These are phyloP conservation scores for Tetramorium parvispinum DNA, from an alignment of 1,140 invertebrate species.

Conservation along the genomic window DNA sequence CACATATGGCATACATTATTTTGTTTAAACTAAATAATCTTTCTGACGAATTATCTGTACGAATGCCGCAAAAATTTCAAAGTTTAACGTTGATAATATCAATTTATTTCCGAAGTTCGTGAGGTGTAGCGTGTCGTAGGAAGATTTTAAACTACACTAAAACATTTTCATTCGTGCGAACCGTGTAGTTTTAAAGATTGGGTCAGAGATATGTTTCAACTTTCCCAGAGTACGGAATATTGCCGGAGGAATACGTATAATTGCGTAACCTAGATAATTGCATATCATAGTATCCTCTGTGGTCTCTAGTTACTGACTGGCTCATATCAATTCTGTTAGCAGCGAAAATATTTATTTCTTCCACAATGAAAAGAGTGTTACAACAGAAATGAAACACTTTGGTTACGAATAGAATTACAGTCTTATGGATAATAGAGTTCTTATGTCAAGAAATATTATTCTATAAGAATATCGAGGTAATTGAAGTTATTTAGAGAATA, in stretches of 20 bases:
- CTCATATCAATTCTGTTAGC: neutral
- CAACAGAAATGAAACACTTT: neutral
- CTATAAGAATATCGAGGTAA: neutral
- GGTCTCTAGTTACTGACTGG: neutral
- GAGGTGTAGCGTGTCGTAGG: neutral
- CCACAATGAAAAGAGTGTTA: neutral
- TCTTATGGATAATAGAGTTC: neutral
- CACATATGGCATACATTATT: neutral
- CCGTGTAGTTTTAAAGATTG: constrained; percentile 42
- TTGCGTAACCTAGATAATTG: constrained; percentile 24
- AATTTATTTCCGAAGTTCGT: constrained; percentile 15
- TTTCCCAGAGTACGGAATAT: constrained; percentile 2
- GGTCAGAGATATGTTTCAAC: constrained; percentile 30
- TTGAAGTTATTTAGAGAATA: neutral
- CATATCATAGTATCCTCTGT: neutral
- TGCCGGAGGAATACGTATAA: neutral
- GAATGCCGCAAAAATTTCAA: neutral
- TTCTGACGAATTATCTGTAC: neutral
- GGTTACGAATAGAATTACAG: neutral
- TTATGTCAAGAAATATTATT: neutral
- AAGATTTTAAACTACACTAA: constrained; percentile 8
- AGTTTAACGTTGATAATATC: neutral
- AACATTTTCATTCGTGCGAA: constrained; percentile 37
- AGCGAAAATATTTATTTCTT: neutral
- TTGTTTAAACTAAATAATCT: neutral